Percentiles rank a stretch among this genome's conserved stretches.
Conservation (phyloP, 2,113 vertebrate genomes). For the Gadus macrocephalus region DNA sequence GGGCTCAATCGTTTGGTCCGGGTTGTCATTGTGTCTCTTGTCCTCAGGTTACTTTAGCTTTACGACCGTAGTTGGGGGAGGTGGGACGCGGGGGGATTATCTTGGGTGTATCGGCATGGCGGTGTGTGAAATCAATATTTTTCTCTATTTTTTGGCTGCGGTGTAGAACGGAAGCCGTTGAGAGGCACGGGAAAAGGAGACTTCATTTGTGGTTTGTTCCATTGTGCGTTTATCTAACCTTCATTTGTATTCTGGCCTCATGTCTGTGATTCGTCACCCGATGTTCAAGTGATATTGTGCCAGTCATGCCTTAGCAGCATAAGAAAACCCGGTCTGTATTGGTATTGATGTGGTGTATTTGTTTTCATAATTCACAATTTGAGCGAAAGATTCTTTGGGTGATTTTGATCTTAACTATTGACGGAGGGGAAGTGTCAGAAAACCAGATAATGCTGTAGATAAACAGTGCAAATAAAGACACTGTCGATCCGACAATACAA, state of each 20-base stretch:
- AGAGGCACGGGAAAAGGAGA: slow-evolving; percentile 5
- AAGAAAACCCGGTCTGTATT: neutral
- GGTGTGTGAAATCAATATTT: slow-evolving; percentile 43
- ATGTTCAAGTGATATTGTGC: too few relatives aligned
- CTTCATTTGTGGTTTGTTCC: slow-evolving; percentile 13
- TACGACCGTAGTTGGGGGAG: slow-evolving; percentile 34
- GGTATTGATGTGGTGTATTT: neutral
- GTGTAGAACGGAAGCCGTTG: slow-evolving; percentile 11
- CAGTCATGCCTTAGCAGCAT: too few relatives aligned
- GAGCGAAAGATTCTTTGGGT: too few relatives aligned
- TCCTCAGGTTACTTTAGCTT: slow-evolving; percentile 35
- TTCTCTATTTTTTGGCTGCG: slow-evolving; percentile 20
- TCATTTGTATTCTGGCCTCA: neutral
- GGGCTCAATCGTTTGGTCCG: slow-evolving; percentile 29
- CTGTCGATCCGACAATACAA: too few relatives aligned
- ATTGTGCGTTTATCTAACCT: slow-evolving; percentile 1
- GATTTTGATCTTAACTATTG: too few relatives aligned
- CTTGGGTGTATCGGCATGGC: slow-evolving; percentile 16
- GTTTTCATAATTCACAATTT: neutral
- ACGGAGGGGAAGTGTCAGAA: too few relatives aligned
- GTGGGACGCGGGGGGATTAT: neutral
- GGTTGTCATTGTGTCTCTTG: slow-evolving; percentile 8
- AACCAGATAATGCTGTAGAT: too few relatives aligned
- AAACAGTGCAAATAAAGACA: too few relatives aligned
- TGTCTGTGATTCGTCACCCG: too few relatives aligned